Evolutionary conservation across 1,140 invertebrate genomes (phyloP), one percentile per base, ranked within the genome.

Genomic region (Asbolus verrucosus): DNA sequence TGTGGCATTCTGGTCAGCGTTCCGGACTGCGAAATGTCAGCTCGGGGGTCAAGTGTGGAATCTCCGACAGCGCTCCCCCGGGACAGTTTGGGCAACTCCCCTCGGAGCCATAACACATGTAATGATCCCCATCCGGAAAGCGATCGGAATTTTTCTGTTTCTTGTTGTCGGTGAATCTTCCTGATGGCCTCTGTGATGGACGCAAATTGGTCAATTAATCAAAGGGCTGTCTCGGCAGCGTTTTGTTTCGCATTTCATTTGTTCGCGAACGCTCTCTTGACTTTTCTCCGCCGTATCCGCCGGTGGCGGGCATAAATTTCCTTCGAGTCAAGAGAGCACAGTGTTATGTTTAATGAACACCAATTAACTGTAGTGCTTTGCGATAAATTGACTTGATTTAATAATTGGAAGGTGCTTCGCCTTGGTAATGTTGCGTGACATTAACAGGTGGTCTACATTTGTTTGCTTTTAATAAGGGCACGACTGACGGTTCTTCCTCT

Each of bases 361-460:
- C 46, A 54, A 54, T 54, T 54, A 54, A 54, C 8, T 27, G 19
- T 54, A 54, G 46, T 54, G 46, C 46, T 46, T 19, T 46, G 14
- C 46, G 21, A 54, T 54, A 27, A 54, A 54, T 54, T 54, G 46
- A 27, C 19, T 54, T 54, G 46, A 54, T 54, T 54, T 54, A 54
- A 54, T 54, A 54, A 54, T 54, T 27, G 46, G 24, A 54, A 54
- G 46, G 46, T 27, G 46, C 21, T 19, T n/a, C n/a, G n/a, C n/a
- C n/a, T n/a, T 13, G 1, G 18, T n/a, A 27, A 13, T 54, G 21
- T 54, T 24, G 46, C 8, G 46, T 54, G 46, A 54, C 46, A 54
- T 54, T 54, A 54, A 54, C 46, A 54, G 46, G 46, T 54, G 46
- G 46, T 54, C 46, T 27, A n/a, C 21, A 54, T 54, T 54, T 54